Base-by-base conservation (phyloP, 2,888 invertebrate species). In the Lithophane semibrunnea region DNA sequence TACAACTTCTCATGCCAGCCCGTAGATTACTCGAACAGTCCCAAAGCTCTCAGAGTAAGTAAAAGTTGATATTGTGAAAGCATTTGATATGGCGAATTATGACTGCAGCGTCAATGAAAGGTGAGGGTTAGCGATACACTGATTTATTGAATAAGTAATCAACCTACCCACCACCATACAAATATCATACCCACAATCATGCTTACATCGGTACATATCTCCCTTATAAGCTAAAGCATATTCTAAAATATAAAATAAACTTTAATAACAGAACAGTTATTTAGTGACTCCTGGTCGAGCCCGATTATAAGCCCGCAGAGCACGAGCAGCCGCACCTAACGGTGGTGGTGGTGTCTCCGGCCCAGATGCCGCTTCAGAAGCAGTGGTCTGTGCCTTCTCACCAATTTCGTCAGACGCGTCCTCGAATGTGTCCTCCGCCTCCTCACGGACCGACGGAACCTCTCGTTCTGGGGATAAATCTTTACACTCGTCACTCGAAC, bases 1-100 rank as follows among this genome's bases (percentile, higher is more conserved):
- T 98, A 98, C 94, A 97, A 96, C 91, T 98, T 97, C 74, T 96
- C 97, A 10, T 98, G 98, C 91, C 98, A 98, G 93, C 98, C 98
- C 18, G 97, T 98, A 0, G 98, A 98, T 91, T 97, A 97, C 88
- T 97, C 97, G 0, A 93, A 96, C 68, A 95, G 93, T 86, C 97
- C 97, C 0, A 96, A 95, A 87, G 97, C 97, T 5, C 82, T 97
- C 29, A 97, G 98, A 94, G 98, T 98, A 96, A 96, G 97, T 84
- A 37, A 5, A 37, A 5, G 5, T 37, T 37, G 37, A 37, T 37
- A 37, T 29, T 37, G 37, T 37, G 37, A 37, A 37, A 37, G 37
- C 37, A 37, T 37, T 37, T 37, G 37, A 37, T 37, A 37, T 37
- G 37, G 37, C 3, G 37, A 37, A 37, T 37, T 37, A 37, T 29